phyloP scores from a whole-genome alignment of 1,140 invertebrate genomes.

The Lethrus apterus region DNA sequence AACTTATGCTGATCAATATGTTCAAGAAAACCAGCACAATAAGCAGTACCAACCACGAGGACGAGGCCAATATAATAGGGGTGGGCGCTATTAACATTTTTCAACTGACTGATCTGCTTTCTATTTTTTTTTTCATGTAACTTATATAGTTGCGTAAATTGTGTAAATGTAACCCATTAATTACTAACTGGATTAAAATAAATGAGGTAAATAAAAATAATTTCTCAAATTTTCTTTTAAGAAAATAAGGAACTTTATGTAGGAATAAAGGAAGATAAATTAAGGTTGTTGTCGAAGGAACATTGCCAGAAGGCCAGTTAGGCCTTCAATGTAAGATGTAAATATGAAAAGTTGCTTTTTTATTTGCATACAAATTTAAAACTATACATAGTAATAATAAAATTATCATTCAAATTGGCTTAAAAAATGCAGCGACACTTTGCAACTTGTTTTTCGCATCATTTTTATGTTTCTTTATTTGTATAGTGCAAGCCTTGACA shows the following conservation, averaged over 20 bases:
- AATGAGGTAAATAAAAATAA: no score
- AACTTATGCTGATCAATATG: constrained; percentile 40
- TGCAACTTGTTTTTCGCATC: neutral
- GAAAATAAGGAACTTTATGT: no score
- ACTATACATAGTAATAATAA: no score
- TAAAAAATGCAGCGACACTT: constrained; percentile 14
- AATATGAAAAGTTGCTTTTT: no score
- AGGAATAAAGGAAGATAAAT: no score
- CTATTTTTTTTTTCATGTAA: neutral
- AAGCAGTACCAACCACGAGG: constrained; percentile 33
- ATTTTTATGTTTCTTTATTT: constrained; percentile 4
- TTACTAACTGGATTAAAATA: no score
- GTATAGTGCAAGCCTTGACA: neutral
- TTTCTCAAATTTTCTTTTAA: no score
- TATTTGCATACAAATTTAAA: no score
- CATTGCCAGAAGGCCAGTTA: no score
- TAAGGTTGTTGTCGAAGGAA: no score
- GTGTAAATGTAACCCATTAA: no score
- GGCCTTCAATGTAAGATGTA: no score
- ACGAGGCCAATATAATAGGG: constrained; percentile 37
- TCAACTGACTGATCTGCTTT: neutral
- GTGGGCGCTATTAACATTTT: constrained; percentile 22
- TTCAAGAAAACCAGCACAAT: constrained; percentile 37
- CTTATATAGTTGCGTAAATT: neutral
- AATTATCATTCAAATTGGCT: neutral